phyloP scores from a whole-genome alignment of 2,797 vertebrate species.

The Oreonectes daqikongensis region DNA sequence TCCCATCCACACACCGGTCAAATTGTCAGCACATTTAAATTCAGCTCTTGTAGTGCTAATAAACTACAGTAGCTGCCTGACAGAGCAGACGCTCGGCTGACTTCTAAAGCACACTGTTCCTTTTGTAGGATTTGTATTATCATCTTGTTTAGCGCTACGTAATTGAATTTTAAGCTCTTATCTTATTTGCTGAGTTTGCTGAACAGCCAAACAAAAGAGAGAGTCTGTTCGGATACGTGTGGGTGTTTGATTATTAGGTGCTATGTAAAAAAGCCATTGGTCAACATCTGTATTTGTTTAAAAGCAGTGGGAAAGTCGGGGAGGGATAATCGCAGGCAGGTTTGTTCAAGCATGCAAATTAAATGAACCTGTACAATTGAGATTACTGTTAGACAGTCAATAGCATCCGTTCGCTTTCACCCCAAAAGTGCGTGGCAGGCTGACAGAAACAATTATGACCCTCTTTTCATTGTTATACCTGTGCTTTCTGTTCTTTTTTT shows the following conservation, averaged over 20 bases:
- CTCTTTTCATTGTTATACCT: conserved; percentile 40
- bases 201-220: conserved; percentile 47
- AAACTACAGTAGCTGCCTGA: conserved; percentile 32
- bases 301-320: conserved; percentile 9
- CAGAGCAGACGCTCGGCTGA: conserved; percentile 26
- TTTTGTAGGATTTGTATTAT: conserved; percentile 57
- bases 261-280: conserved; percentile 12
- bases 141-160: conserved; percentile 50
- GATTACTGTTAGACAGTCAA: conserved; percentile 45
- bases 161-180: conserved; percentile 56
- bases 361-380: conserved; percentile 35
- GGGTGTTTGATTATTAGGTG: conserved; percentile 42
- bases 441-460: conserved; percentile 48
- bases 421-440: conserved; percentile 42
- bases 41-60: conserved; percentile 56
- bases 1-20: conserved; percentile 44
- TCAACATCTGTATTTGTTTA: conserved; percentile 48
- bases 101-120: conserved; percentile 46
- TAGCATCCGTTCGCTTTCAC: conserved; percentile 27
- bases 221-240: conserved; percentile 56
- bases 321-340: background rate
- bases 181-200: conserved; percentile 50
- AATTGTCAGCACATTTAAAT: conserved; percentile 55
- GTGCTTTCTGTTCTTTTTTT: conserved; percentile 11
- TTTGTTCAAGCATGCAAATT: background rate